Evolutionary conservation across 2,888 invertebrate species (phyloP), one percentile per base, ranked within the genome.

Genomic region (Neuroscelio doddi): DNA sequence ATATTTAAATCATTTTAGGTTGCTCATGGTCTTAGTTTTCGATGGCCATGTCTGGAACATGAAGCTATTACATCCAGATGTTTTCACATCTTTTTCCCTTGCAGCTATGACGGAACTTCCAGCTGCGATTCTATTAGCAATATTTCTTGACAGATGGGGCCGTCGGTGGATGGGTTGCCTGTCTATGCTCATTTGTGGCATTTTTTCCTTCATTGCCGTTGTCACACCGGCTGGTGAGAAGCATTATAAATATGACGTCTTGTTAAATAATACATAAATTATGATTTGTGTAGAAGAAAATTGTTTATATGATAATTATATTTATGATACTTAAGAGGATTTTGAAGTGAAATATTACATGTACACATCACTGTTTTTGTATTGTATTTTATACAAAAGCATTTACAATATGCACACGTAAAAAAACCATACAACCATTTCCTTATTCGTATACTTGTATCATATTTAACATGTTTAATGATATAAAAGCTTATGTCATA

Each of bases 11-110:
- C 44, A 62, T 53, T 59, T 21, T 69, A 87, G 87, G 87, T 92
- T 94, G 89, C 89, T 92, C n/a, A 93, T 95, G 51, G 93, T 94
- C 0, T 81, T 95, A 75, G 93, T 93, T 0, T 94, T 95, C 81
- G 94, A 95, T 78, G 94, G 94, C 0, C 95, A 95, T 79, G 94
- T 95, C 5, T 88, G 95, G 81, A 95, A 95, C 79, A 94, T 95
- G 10, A 93, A 94, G 0, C 91, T 94, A 0, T 84, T 95, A 27
- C 94, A 94, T 0, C 85, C 93, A 68, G 91, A 94, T 73, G 90
- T 95, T 1, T 95, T 94, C 82, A 82, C 93, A 47, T 94, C 94
- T 0, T 95, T 95, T 80, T 94, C 94, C 0, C 88, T 94, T 1
- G 94, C 95, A 0, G 90, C 92, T 0, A 90, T 92, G 8, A 94